phyloP scores from a whole-genome alignment of 2,113 vertebrate species.

The Sphaerodactylus townsendi region DNA sequence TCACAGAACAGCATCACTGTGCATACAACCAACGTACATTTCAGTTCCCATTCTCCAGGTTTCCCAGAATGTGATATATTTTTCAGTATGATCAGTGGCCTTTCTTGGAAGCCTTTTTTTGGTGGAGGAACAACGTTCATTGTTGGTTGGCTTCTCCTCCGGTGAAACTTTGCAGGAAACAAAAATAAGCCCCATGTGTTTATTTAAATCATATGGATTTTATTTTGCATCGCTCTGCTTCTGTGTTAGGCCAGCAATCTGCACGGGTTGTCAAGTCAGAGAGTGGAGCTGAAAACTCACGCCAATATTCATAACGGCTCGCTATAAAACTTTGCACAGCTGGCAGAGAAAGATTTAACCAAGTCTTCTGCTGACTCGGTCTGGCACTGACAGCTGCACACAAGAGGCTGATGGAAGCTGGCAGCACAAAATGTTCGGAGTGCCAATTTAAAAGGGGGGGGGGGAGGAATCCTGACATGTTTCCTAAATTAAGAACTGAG shows the following conservation, averaged over 20 bases:
- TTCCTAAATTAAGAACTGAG: constrained; percentile 22
- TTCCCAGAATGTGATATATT: too few relatives aligned
- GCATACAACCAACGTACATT: neutral
- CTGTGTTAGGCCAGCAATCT: neutral
- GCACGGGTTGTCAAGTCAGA: neutral
- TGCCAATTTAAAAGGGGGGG: constrained; percentile 4
- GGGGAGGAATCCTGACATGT: neutral
- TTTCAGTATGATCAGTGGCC: neutral
- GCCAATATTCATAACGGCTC: constrained; percentile 11
- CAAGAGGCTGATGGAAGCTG: constrained; percentile 23
- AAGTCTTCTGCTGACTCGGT: constrained; percentile 25
- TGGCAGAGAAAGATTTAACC: constrained; percentile 28
- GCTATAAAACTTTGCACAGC: constrained; percentile 22
- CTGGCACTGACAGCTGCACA: constrained; percentile 28
- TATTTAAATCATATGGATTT: neutral
- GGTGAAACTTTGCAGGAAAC: neutral
- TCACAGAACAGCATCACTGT: neutral
- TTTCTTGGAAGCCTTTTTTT: neutral
- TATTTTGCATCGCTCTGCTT: neutral
- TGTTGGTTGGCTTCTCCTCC: neutral
- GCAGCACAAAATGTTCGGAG: constrained; percentile 18
- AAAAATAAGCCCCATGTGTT: neutral
- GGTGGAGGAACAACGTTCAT: neutral
- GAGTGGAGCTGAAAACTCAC: neutral
- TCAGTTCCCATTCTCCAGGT: neutral